phyloP scores from a whole-genome alignment of 2,797 vertebrate species.

The Rhabdophis nuchalis region DNA sequence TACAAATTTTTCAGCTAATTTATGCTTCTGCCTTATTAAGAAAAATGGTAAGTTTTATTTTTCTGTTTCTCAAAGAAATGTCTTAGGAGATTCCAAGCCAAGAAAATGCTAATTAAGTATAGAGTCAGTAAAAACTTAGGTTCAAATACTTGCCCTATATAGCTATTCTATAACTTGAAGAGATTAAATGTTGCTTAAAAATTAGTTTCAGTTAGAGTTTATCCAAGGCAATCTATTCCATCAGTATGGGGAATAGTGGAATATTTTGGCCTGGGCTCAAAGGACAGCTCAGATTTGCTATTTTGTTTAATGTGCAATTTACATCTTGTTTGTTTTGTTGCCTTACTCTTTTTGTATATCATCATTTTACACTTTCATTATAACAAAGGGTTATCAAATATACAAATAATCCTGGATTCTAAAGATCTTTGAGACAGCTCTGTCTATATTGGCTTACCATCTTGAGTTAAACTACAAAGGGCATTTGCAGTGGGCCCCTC shows the following conservation, averaged over 20 bases:
- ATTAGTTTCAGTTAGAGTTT: background rate
- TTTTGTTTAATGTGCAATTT: background rate
- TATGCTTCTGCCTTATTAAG: background rate
- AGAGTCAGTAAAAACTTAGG: background rate
- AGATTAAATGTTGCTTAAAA: background rate
- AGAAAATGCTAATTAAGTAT: background rate
- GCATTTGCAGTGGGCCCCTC: background rate
- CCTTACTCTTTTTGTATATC: background rate
- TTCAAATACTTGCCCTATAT: background rate
- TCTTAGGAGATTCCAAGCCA: background rate
- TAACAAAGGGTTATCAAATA: background rate
- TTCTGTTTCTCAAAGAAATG: background rate
- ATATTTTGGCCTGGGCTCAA: background rate
- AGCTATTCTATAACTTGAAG: background rate
- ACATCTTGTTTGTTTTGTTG: background rate
- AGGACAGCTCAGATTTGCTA: background rate
- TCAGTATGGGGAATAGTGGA: background rate
- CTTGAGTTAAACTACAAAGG: background rate
- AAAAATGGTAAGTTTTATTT: background rate
- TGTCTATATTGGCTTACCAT: background rate
- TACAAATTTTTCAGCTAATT: background rate
- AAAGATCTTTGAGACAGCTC: background rate
- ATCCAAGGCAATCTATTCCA: background rate
- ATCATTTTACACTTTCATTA: background rate
- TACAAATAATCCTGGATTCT: background rate